Base-by-base conservation (phyloP, 2,113 vertebrate genomes). In the Callionymus lyra region DNA sequence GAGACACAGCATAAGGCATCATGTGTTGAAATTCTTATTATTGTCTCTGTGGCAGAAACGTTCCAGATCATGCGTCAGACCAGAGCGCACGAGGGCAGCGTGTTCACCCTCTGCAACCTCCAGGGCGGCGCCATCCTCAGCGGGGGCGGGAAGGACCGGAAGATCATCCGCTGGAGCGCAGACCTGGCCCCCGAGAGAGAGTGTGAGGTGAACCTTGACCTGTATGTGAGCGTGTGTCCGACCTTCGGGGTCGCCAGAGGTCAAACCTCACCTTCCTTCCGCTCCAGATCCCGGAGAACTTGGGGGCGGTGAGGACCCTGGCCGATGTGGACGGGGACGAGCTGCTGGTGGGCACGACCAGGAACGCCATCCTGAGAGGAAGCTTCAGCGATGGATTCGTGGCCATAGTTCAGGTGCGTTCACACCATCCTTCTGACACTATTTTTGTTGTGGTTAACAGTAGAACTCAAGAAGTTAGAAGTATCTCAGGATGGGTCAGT, bases 41-140 rank as follows among this genome's bases (percentile, higher is more conserved):
- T 16, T 39, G n/a, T n/a, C n/a, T n/a, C n/a, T n/a, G n/a, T 31
- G n/a, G 37, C 80, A 94, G 92, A 94, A 53, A 90, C 87, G 0
- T 91, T 87, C 8, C 90, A 90, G 74, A 96, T 96, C 49, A 88
- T 88, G 83, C 86, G 87, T 19, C 91, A 91, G 73, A 92, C 86
- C 0, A 82, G 82, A 0, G 93, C 93, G 0, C 93, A 97, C 0
- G 92, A 95, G 54, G 93, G 93, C 55, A 93, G 90, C 42, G 84
- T 97, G 43, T 94, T 93, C 37, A 87, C 91, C 0, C 77, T 97
- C 16, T 91, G 88, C 51, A 56, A 76, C 31, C 86, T 86, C 46
- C 81, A 82, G 9, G 90, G 89, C 0, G 90, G 91, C 5, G 82
- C 70, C 1, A 83, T 97, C 59, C 84, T 97, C 33, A 95, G 92